A percentile compares a stretch with the other conserved stretches of the same genome.
phyloP scores from a whole-genome alignment of 2,888 invertebrate genomes.

The Kuschelorhynchus macadamiae region DNA sequence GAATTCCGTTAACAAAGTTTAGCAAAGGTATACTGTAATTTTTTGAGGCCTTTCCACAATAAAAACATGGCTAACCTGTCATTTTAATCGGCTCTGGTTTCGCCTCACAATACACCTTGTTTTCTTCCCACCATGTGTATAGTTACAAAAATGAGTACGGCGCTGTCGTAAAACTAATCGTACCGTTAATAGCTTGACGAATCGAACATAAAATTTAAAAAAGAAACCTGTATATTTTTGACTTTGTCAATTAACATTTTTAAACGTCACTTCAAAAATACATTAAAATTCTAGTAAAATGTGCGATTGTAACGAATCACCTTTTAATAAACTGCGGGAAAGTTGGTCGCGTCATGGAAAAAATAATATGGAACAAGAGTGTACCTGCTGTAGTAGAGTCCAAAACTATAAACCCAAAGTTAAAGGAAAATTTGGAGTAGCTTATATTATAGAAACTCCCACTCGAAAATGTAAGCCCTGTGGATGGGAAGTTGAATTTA shows the following conservation, averaged over 20 bases:
- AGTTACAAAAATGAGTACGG: no score
- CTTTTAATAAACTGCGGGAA: conserved; percentile 31
- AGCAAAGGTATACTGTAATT: no score
- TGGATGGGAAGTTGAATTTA: conserved; percentile 66
- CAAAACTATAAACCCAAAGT: conserved; percentile 43
- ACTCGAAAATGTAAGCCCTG: conserved; percentile 58
- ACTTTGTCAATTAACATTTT: background rate
- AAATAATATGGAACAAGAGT: conserved; percentile 6
- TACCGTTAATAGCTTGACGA: no score
- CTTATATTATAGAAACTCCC: conserved; percentile 63
- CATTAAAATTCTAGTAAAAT: conserved; percentile 37
- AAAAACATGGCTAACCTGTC: no score
- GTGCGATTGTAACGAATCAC: conserved; percentile 37
- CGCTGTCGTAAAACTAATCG: no score
- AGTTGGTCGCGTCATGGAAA: conserved; percentile 44
- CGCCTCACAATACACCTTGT: no score
- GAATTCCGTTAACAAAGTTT: no score
- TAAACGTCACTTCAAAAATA: background rate
- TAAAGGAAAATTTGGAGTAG: conserved; percentile 65
- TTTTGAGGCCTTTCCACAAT: no score
- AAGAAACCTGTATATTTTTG: no score
- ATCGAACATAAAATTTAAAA: no score
- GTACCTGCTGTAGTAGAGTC: conserved; percentile 6
- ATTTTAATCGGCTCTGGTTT: no score
- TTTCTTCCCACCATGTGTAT: no score